Base-by-base conservation (phyloP, 2,888 invertebrate species). In the Caenorhabditis auriculariae region DNA sequence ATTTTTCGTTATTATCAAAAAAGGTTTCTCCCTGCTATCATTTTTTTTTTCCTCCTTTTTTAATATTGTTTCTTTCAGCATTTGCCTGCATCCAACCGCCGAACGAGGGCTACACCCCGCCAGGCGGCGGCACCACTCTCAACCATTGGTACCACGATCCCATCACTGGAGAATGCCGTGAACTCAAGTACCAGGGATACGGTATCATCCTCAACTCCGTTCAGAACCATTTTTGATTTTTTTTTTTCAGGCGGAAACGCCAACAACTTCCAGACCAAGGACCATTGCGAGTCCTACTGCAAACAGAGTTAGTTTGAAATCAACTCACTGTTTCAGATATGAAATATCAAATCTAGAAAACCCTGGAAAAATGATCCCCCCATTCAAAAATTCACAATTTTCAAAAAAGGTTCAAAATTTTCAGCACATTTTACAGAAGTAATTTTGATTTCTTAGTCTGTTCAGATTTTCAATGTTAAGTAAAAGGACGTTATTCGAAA, bases 281-380 rank as follows among this genome's bases (percentile, higher is more conserved):
- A 81, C 42, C 81, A 81, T 55, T 81, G 81, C 63, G 78, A 81
- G 50, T 75, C 76, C 24, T 81, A 81, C 66, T 81, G 81, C 61
- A 77, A 78, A 69, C 76, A 77, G 44, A 78, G 81, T 81, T 57
- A 70, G 76, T 67, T 29, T 7, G 17, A n/a, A n/a, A n/a, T n/a
- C n/a, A n/a, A n/a, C n/a, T n/a, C n/a, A n/a, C n/a, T n/a, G n/a
- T n/a, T n/a, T n/a, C n/a, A n/a, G n/a, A n/a, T n/a, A n/a, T n/a
- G n/a, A n/a, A n/a, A n/a, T n/a, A n/a, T n/a, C n/a, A n/a, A n/a
- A n/a, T n/a, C n/a, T n/a, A n/a, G n/a, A n/a, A n/a, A n/a, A n/a
- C n/a, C n/a, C n/a, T n/a, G n/a, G n/a, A n/a, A n/a, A n/a, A n/a
- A n/a, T n/a, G n/a, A n/a, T n/a, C n/a, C n/a, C n/a, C n/a, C n/a